These are phyloP conservation scores for Amiota minor DNA, from an alignment of 2,888 invertebrate genomes.

Conservation along the genomic window DNA sequence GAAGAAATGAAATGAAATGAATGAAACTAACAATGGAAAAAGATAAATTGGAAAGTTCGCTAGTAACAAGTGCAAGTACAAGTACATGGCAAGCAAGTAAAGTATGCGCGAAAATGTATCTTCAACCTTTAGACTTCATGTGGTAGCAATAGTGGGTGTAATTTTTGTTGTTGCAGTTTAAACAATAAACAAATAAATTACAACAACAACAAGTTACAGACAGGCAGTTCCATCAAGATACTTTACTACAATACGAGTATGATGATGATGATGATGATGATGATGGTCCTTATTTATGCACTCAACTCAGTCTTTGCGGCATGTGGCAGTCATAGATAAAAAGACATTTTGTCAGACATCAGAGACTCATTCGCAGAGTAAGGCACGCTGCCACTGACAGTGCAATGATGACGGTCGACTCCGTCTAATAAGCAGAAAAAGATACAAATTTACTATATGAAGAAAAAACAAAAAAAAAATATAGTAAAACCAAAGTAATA, in stretches of 20 bases:
- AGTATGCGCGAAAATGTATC: background rate
- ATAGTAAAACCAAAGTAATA: conserved; percentile 2
- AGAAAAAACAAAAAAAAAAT: background rate
- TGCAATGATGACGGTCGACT: background rate
- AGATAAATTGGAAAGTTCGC: conserved; percentile 22
- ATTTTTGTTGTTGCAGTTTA: conserved; percentile 35
- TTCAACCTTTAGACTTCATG: conserved; percentile 22
- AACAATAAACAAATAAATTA: conserved; percentile 67
- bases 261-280: too few species aligned
- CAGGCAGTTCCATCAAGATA: background rate
- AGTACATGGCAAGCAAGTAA: conserved; percentile 34
- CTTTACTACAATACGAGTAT: too few species aligned
- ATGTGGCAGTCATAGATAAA: background rate
- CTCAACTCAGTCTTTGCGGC: background rate
- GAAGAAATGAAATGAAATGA: conserved; percentile 25
- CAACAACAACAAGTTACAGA: conserved; percentile 48
- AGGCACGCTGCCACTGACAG: background rate
- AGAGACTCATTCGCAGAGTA: too few species aligned
- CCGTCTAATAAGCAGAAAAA: conserved; percentile 19
- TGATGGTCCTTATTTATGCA: conserved; percentile 27
- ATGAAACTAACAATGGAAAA: conserved; percentile 27
- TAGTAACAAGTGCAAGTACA: conserved; percentile 65
- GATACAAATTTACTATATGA: background rate
- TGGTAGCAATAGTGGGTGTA: conserved; percentile 48
- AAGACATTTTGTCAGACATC: too few species aligned